phyloP scores from a whole-genome alignment of 23 tunicate species.

The Ciona savignyi region DNA sequence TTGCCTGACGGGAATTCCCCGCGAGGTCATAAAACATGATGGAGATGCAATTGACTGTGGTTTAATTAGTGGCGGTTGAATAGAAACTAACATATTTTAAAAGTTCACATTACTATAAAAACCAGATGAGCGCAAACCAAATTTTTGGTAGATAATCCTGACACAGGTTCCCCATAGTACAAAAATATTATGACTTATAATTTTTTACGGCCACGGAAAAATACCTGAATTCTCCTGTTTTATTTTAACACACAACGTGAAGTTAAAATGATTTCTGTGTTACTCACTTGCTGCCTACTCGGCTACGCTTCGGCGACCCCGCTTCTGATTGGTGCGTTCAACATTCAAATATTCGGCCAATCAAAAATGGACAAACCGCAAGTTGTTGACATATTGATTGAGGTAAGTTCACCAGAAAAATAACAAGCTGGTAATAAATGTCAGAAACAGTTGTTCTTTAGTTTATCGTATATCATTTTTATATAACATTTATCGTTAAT shows the following conservation, averaged over 20 bases:
- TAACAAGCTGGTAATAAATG: neutral
- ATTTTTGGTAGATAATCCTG: neutral
- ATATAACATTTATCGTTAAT: no score
- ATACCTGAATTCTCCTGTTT: no score
- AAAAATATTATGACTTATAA: no score
- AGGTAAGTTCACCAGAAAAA: slow-evolving; percentile 13
- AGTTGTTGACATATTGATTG: slow-evolving; percentile 46
- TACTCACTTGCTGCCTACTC: neutral
- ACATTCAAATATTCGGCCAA: slow-evolving; percentile 80
- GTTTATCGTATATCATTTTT: no score
- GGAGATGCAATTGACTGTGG: neutral
- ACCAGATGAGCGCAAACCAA: no score
- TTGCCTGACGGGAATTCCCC: neutral
- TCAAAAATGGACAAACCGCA: slow-evolving; percentile 71
- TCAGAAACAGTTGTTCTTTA: no score
- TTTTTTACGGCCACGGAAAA: no score
- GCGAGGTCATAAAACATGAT: neutral
- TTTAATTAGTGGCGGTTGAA: neutral
- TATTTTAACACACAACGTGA: no score
- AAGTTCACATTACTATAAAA: no score
- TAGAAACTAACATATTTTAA: neutral
- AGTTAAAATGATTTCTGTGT: neutral
- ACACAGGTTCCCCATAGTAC: neutral
- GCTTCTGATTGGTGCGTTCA: slow-evolving; percentile 77
- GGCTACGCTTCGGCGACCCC: slow-evolving; percentile 1